These are phyloP conservation scores for Azorinus chamasolen DNA, from an alignment of 2,888 invertebrate species.

Conservation along the genomic window DNA sequence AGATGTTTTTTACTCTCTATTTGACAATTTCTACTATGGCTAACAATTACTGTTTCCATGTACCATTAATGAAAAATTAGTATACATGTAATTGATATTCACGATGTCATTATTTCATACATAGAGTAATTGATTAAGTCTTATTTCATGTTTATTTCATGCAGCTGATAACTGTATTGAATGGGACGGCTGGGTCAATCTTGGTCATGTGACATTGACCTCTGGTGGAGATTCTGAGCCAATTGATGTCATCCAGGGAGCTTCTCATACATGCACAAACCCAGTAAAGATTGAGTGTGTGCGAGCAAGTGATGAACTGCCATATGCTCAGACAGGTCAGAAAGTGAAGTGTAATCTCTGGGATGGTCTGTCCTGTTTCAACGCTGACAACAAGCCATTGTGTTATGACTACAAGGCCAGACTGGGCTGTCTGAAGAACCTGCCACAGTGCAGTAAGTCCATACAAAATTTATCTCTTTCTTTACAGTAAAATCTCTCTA, in stretches of 20 bases:
- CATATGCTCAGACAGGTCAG: constrained; percentile 73
- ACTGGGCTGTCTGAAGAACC: constrained; percentile 76
- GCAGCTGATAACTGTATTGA: constrained; percentile 75
- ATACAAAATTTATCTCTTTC: not conserved
- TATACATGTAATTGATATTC: too few species aligned
- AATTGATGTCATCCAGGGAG: constrained; percentile 73
- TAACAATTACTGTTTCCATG: too few species aligned
- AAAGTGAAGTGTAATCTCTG: constrained; percentile 87
- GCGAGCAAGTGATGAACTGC: constrained; percentile 72
- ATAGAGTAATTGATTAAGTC: too few species aligned
- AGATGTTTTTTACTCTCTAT: too few species aligned
- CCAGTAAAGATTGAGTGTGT: constrained; percentile 82
- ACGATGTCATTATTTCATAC: too few species aligned
- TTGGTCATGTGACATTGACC: constrained; percentile 72
- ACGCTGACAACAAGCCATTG: constrained; percentile 70
- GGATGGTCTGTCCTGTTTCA: constrained; percentile 91
- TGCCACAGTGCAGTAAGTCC: constrained; percentile 79
- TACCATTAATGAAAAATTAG: too few species aligned
- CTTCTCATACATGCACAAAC: constrained; percentile 69
- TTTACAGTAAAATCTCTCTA: not conserved
- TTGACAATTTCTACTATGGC: too few species aligned
- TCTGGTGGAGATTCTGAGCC: constrained; percentile 80
- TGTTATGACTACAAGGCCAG: constrained; percentile 79
- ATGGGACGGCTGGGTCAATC: constrained; percentile 82
- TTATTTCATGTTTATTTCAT: too few species aligned